Evolutionary conservation across 2,113 vertebrate species (phyloP).

Genomic region (Hydrochoerus hydrochaeris): DNA sequence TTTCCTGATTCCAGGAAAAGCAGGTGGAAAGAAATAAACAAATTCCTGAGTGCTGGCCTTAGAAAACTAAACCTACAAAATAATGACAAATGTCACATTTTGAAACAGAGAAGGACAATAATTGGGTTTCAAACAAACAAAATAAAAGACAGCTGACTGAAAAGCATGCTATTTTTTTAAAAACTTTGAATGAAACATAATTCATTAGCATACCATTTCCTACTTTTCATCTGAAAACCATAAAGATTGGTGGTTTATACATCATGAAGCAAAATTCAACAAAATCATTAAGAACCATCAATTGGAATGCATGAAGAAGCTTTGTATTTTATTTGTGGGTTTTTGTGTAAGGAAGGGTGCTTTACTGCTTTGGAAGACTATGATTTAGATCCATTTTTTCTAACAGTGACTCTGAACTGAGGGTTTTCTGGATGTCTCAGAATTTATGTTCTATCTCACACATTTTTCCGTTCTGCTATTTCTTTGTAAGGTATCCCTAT

Average conservation of each 20-base stretch:
- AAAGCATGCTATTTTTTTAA: not conserved
- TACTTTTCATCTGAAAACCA: conserved; percentile 51
- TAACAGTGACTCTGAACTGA: conserved; percentile 60
- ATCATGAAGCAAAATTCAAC: not conserved
- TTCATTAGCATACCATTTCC: conserved; percentile 60
- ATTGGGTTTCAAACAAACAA: conserved; percentile 74
- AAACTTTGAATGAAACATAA: conserved; percentile 49
- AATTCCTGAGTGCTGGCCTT: not conserved
- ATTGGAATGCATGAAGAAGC: conserved; percentile 25
- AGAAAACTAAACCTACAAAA: conserved; percentile 35
- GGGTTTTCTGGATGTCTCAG: conserved; percentile 54
- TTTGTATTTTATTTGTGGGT: conserved; percentile 21
- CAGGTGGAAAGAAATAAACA: not conserved
- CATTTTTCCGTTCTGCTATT: conserved; percentile 65
- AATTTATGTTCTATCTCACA: conserved; percentile 78
- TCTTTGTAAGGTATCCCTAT: conserved; percentile 73
- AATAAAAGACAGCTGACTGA: conserved; percentile 58
- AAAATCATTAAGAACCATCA: conserved; percentile 55
- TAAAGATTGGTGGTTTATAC: not conserved
- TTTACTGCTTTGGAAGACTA: conserved; percentile 60
- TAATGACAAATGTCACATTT: conserved; percentile 31
- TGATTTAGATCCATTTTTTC: conserved; percentile 69
- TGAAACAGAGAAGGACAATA: conserved; percentile 28
- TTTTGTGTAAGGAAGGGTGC: not conserved
- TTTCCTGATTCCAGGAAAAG: not conserved